These are phyloP conservation scores for Saccopteryx bilineata DNA, from an alignment of 2,113 vertebrate species.

Conservation along the genomic window DNA sequence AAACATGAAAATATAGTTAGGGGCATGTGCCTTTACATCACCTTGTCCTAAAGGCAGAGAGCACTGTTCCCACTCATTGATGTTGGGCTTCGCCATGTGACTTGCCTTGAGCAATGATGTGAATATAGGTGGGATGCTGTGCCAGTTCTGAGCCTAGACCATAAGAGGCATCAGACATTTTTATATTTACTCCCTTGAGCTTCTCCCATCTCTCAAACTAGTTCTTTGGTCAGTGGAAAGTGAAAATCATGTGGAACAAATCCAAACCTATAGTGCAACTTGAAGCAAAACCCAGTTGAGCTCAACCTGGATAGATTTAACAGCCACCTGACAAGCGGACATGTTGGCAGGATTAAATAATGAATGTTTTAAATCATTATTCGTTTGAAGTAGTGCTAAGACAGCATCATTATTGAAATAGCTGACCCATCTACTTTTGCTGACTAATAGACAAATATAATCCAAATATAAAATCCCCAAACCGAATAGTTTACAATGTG, in stretches of 20 bases:
- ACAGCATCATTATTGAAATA: background rate
- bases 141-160: background rate
- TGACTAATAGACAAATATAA: background rate
- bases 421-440: background rate
- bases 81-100: background rate
- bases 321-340: background rate
- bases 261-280: background rate
- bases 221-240: background rate
- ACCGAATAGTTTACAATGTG: conserved; percentile 6
- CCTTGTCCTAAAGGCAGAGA: background rate
- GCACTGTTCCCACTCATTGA: background rate
- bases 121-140: background rate
- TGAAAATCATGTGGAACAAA: background rate
- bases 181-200: background rate
- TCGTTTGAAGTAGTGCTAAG: background rate
- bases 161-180: background rate
- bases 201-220: background rate
- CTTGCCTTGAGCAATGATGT: background rate
- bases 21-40: background rate
- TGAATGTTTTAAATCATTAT: background rate
- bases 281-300: background rate
- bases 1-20: conserved; percentile 33
- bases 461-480: background rate
- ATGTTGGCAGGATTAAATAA: background rate
- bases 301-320: conserved; percentile 12